These are phyloP conservation scores for Hirtodrosophila cameraria DNA, from an alignment of 2,888 invertebrate genomes.

Conservation along the genomic window DNA sequence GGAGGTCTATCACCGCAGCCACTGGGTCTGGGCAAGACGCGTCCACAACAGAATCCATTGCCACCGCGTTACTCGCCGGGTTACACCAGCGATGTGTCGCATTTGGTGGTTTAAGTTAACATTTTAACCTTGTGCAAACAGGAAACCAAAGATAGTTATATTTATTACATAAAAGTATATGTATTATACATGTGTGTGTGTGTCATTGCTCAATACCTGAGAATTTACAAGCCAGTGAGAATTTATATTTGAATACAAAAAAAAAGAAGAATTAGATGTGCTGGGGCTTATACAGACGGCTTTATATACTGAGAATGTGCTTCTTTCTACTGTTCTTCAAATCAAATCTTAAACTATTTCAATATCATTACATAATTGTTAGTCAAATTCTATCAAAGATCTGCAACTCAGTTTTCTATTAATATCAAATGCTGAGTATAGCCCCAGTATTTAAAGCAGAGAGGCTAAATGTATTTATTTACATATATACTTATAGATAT, in stretches of 20 bases:
- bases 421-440: slow-evolving; percentile 1
- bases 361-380: too few relatives aligned
- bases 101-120: slow-evolving; percentile 88
- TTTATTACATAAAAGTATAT: slow-evolving; percentile 14
- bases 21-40: slow-evolving; percentile 81
- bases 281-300: slow-evolving; percentile 7
- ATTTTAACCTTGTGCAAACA: slow-evolving; percentile 30
- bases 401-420: too few relatives aligned
- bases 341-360: too few relatives aligned
- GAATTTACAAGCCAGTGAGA: slow-evolving; percentile 32
- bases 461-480: slow-evolving; percentile 13
- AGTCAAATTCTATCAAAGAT: too few relatives aligned
- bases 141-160: slow-evolving; percentile 23
- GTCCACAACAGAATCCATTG: slow-evolving; percentile 82
- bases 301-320: neutral
- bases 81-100: slow-evolving; percentile 92
- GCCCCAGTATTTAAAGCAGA: slow-evolving; percentile 14
- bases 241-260: slow-evolving; percentile 18
- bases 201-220: slow-evolving; percentile 49
- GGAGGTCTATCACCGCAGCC: slow-evolving; percentile 60
- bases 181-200: slow-evolving; percentile 8
- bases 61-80: slow-evolving; percentile 90
- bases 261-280: neutral
- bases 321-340: too few relatives aligned
- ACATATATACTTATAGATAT: slow-evolving; percentile 34